Conservation (phyloP, 2,797 vertebrate genomes). For the Parauchenoglanis ngamensis region DNA sequence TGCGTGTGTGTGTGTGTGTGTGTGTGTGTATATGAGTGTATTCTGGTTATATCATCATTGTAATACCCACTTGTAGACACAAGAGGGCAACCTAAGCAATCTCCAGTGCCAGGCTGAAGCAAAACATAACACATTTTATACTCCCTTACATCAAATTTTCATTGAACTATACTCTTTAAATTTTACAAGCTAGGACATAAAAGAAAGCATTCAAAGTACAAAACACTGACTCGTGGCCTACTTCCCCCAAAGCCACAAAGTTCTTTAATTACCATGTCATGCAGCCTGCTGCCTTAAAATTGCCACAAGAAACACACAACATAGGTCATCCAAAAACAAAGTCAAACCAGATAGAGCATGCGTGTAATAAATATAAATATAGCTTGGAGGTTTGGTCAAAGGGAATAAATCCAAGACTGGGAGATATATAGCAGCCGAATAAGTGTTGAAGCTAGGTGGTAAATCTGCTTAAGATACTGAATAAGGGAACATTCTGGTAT, state of each 20-base stretch:
- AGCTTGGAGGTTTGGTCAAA: conserved; percentile 35
- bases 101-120: neutral
- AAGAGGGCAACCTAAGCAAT: conserved; percentile 65
- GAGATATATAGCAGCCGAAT: neutral
- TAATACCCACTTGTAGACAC: conserved; percentile 49
- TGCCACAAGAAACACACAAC: conserved; percentile 61
- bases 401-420: neutral
- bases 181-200: neutral
- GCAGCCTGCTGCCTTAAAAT: conserved; percentile 46
- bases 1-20: no score
- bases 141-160: neutral
- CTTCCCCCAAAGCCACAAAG: neutral
- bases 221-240: neutral
- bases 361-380: conserved; percentile 48
- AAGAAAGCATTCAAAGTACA: neutral
- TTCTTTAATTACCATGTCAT: conserved; percentile 11
- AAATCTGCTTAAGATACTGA: neutral
- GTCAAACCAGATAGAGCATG: conserved; percentile 40
- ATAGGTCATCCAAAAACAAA: conserved; percentile 53
- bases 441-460: neutral
- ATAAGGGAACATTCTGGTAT: neutral
- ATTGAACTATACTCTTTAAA: neutral
- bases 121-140: neutral
- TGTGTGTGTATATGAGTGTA: no score
- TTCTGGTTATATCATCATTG: neutral